Percentiles rank a stretch among this genome's conserved stretches.
Conservation (phyloP, 2,113 vertebrate genomes). For the Crotalus helleri region DNA sequence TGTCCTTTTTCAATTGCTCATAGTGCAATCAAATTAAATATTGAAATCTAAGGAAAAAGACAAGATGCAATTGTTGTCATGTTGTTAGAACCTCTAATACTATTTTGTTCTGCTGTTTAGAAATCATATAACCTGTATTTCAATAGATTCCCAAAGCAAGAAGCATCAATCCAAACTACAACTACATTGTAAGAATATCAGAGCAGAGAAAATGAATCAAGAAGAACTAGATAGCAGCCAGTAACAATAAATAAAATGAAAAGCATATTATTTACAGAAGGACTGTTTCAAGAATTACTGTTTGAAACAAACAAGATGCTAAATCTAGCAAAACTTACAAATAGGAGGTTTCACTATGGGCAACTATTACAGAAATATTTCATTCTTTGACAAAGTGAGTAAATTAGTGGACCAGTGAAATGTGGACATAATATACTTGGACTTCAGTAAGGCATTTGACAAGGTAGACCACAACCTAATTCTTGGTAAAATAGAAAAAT, state of each 20-base stretch:
- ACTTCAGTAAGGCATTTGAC: too few species aligned
- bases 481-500: too few species aligned
- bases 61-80: slow-evolving; percentile 50
- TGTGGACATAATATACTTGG: too few species aligned
- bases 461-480: too few species aligned
- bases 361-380: not conserved
- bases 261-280: not conserved
- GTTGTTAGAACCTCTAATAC: not conserved
- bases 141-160: not conserved
- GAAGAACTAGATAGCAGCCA: not conserved
- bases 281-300: not conserved
- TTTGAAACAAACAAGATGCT: not conserved
- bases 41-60: slow-evolving; percentile 45
- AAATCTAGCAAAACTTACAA: not conserved
- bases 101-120: not conserved
- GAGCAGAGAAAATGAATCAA: not conserved
- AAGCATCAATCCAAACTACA: not conserved
- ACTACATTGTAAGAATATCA: not conserved
- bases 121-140: not conserved
- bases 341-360: not conserved
- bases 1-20: slow-evolving; percentile 2
- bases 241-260: not conserved
- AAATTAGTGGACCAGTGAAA: too few species aligned
- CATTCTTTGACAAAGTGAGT: too few species aligned
- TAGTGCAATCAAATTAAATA: slow-evolving; percentile 34